Conservation (phyloP, 64 coral and sea anemone species). For the Actinia tenebrosa region DNA sequence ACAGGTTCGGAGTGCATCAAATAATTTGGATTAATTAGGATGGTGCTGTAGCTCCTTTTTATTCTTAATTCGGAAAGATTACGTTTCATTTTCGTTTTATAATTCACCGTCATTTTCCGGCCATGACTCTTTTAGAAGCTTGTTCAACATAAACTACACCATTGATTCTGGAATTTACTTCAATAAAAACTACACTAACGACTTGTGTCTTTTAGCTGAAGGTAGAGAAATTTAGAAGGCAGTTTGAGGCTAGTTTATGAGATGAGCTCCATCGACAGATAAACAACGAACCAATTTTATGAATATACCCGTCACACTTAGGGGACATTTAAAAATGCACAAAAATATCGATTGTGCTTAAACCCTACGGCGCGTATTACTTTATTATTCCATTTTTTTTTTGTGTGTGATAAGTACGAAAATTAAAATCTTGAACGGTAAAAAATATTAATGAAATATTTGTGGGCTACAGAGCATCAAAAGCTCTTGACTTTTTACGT, state of each 20-base stretch:
- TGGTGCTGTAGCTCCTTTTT: background rate
- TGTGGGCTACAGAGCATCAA: background rate
- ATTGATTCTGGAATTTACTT: background rate
- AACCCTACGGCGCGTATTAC: background rate
- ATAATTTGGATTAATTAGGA: constrained; percentile 12
- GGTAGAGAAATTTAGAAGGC: background rate
- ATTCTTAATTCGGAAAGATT: constrained; percentile 7
- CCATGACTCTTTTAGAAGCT: background rate
- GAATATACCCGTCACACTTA: background rate
- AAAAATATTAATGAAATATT: background rate
- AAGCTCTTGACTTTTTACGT: constrained; percentile 1
- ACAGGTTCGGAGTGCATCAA: background rate
- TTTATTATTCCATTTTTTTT: background rate
- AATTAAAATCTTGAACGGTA: background rate
- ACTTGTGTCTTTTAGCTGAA: background rate
- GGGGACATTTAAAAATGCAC: background rate
- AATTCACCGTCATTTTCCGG: background rate
- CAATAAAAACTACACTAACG: background rate
- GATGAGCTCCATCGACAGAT: background rate
- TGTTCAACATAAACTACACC: background rate
- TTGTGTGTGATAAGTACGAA: background rate
- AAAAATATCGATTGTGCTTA: background rate
- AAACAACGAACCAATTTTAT: background rate
- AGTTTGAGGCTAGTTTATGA: background rate
- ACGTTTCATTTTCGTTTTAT: background rate